Conservation (phyloP, 2,888 invertebrate genomes). For the Ormyrus labotus region DNA sequence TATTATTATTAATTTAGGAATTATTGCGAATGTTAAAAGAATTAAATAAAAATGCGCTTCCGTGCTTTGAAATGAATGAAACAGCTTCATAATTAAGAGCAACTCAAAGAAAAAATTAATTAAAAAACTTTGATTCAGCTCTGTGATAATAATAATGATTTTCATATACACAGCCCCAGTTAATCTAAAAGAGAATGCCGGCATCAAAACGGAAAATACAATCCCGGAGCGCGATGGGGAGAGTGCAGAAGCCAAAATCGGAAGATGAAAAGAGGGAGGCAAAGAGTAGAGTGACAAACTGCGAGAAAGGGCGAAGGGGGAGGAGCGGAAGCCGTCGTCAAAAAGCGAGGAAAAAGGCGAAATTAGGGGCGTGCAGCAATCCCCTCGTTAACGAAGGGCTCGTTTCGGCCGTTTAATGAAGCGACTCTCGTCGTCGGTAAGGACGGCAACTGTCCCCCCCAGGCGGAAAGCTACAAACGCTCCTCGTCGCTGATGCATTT, state of each 20-base stretch:
- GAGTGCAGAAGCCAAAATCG: background rate
- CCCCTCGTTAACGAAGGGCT: slow-evolving; percentile 48
- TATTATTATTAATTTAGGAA: too few species aligned
- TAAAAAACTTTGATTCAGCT: too few species aligned
- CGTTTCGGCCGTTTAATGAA: slow-evolving; percentile 52
- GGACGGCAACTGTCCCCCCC: background rate
- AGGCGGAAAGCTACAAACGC: slow-evolving; percentile 28
- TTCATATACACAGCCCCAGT: too few species aligned
- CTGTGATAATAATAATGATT: too few species aligned
- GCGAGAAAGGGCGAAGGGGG: background rate
- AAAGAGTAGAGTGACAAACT: slow-evolving; percentile 9
- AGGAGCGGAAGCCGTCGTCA: background rate
- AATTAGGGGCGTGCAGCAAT: slow-evolving; percentile 48
- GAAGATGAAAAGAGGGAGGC: background rate
- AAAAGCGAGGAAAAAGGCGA: slow-evolving; percentile 27
- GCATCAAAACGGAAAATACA: background rate
- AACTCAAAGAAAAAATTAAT: too few species aligned
- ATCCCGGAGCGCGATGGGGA: too few species aligned
- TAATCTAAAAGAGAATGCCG: background rate
- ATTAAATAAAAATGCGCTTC: too few species aligned
- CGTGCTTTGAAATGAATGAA: too few species aligned
- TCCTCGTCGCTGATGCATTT: slow-evolving; percentile 13
- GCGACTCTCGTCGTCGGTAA: slow-evolving; percentile 23
- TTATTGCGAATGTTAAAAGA: too few species aligned
- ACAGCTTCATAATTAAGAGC: too few species aligned